Conservation (phyloP, 2,113 vertebrate species). For the Gymnobelideus leadbeateri region DNA sequence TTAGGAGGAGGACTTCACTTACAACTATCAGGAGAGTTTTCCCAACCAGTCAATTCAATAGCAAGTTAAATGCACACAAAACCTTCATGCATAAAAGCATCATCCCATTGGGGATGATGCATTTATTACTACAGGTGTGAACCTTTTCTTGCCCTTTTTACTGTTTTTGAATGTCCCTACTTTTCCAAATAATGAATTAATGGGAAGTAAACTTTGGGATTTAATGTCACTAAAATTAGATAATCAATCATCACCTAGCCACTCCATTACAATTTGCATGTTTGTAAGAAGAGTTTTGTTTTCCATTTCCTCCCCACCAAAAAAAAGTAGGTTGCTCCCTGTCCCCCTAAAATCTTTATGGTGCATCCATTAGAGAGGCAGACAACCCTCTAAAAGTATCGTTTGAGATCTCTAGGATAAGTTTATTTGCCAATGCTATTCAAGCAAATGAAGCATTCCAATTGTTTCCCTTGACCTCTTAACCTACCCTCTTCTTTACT, state of each 20-base stretch:
- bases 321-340: neutral
- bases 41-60: too few relatives aligned
- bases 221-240: neutral
- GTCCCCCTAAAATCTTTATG: conserved; percentile 34
- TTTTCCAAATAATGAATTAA: neutral
- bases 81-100: neutral
- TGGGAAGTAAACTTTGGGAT: neutral
- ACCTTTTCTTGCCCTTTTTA: neutral
- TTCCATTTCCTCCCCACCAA: conserved; percentile 17
- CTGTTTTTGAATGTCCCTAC: neutral
- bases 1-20: neutral
- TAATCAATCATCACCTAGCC: neutral
- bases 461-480: conserved; percentile 79
- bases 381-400: conserved; percentile 72
- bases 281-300: neutral
- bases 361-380: conserved; percentile 41
- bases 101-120: neutral
- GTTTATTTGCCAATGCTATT: conserved; percentile 68
- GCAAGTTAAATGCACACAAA: neutral
- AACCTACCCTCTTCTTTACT: conserved; percentile 57
- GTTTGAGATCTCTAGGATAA: conserved; percentile 49
- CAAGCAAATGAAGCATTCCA: conserved; percentile 48
- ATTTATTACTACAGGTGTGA: neutral
- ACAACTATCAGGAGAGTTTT: neutral
- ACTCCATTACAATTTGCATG: neutral